phyloP scores from a whole-genome alignment of 92 coral and sea anemone genomes.

The Anthopleura xanthogrammica region DNA sequence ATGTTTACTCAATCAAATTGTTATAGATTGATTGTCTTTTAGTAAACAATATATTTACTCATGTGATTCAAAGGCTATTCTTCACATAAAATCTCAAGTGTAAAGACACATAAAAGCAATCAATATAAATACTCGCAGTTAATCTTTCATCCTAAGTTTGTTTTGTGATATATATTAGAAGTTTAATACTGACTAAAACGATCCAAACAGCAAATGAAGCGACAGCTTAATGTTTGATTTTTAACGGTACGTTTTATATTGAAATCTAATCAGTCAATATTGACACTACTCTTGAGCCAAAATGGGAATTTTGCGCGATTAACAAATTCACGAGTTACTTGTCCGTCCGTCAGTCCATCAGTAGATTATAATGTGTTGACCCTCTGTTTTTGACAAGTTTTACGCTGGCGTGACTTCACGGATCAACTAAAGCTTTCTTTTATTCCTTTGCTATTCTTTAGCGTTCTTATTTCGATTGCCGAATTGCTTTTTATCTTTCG shows the following conservation, averaged over 20 bases:
- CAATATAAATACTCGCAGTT: neutral
- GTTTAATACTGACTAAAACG: neutral
- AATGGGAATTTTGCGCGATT: neutral
- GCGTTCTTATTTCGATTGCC: conserved; percentile 2
- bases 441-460: neutral
- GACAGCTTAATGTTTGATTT: conserved; percentile 15
- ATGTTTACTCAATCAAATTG: conserved; percentile 73
- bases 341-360: neutral
- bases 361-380: conserved; percentile 4
- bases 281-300: conserved; percentile 7
- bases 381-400: neutral
- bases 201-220: neutral
- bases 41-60: conserved; percentile 73
- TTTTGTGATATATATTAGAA: neutral
- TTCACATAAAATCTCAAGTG: neutral
- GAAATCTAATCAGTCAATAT: conserved; percentile 22
- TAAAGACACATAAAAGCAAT: neutral
- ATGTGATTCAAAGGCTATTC: neutral
- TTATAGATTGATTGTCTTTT: conserved; percentile 75
- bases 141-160: neutral
- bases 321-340: neutral
- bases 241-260: conserved; percentile 13
- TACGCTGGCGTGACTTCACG: conserved; percentile 6
- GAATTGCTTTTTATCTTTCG: conserved; percentile 2
- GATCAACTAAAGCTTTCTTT: neutral